Percentiles rank a stretch among this genome's conserved stretches.
These are phyloP conservation scores for Peribatodes rhomboidaria DNA, from an alignment of 2,888 invertebrate species.

Conservation along the genomic window DNA sequence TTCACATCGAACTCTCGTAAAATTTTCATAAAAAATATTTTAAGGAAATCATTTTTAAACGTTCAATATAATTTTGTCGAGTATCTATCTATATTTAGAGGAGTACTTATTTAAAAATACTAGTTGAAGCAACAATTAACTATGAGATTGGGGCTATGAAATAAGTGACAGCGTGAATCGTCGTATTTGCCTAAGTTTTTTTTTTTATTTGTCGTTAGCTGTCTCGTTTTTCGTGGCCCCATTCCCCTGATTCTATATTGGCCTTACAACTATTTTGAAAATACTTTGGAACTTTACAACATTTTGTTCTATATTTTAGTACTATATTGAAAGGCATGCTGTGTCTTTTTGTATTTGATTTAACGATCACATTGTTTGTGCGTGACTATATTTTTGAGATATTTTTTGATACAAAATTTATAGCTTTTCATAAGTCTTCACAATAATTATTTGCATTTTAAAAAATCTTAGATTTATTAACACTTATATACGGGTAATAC, in stretches of 20 bases:
- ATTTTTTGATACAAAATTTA: constrained; percentile 22
- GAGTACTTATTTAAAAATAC: constrained; percentile 69
- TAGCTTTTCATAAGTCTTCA: constrained; percentile 13
- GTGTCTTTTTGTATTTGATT: constrained; percentile 52
- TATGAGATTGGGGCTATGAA: constrained; percentile 17
- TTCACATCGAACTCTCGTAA: constrained; percentile 70
- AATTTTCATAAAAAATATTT: constrained; percentile 81
- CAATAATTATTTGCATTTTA: constrained; percentile 13
- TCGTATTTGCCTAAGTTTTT: background rate
- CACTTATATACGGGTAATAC: background rate
- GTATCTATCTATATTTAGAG: constrained; percentile 57
- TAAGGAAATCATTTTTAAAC: constrained; percentile 70
- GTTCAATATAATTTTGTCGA: constrained; percentile 54
- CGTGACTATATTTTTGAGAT: constrained; percentile 61
- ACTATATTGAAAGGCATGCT: constrained; percentile 63
- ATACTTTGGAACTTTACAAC: constrained; percentile 56
- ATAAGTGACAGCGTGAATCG: background rate
- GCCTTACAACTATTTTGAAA: constrained; percentile 63
- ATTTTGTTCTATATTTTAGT: constrained; percentile 47
- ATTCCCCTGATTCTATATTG: constrained; percentile 44
- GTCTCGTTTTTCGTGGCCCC: constrained; percentile 10
- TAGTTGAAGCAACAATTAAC: constrained; percentile 73
- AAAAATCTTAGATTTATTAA: constrained; percentile 7
- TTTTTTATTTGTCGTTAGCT: background rate
- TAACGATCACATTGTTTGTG: constrained; percentile 73